Percentiles rank a stretch among this genome's conserved stretches.
Conservation (phyloP, 2,797 vertebrate species). For the Anguilla pacifica region DNA sequence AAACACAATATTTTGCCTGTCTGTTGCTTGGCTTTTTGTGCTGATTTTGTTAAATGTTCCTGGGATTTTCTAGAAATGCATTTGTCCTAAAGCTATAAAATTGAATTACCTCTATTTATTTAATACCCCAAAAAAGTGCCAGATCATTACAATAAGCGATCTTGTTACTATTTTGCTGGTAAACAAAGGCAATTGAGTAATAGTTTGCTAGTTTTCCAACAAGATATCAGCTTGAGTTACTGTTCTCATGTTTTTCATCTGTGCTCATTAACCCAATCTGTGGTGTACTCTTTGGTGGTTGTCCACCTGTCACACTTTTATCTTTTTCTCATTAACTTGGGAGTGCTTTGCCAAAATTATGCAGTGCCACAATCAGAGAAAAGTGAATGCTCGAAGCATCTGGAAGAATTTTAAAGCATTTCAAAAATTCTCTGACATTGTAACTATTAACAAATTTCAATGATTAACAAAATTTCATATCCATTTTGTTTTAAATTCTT, state of each 20-base stretch:
- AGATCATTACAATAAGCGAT: neutral
- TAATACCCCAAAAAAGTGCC: neutral
- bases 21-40: neutral
- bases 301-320: neutral
- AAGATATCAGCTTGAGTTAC: neutral
- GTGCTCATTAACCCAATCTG: neutral
- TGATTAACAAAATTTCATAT: neutral
- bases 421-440: neutral
- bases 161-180: neutral
- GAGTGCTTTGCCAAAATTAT: neutral
- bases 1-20: neutral
- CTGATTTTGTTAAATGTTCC: neutral
- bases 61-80: neutral
- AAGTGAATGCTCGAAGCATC: neutral
- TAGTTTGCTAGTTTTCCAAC: neutral
- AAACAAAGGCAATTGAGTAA: slow-evolving; percentile 14
- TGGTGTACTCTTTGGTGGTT: neutral
- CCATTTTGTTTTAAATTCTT: neutral
- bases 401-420: neutral
- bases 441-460: neutral
- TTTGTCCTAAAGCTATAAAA: neutral
- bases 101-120: neutral
- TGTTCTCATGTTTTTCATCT: neutral
- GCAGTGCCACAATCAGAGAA: neutral
- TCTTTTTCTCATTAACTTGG: neutral